These are phyloP conservation scores for Malachius bipustulatus DNA, from an alignment of 2,888 invertebrate genomes.

Conservation along the genomic window DNA sequence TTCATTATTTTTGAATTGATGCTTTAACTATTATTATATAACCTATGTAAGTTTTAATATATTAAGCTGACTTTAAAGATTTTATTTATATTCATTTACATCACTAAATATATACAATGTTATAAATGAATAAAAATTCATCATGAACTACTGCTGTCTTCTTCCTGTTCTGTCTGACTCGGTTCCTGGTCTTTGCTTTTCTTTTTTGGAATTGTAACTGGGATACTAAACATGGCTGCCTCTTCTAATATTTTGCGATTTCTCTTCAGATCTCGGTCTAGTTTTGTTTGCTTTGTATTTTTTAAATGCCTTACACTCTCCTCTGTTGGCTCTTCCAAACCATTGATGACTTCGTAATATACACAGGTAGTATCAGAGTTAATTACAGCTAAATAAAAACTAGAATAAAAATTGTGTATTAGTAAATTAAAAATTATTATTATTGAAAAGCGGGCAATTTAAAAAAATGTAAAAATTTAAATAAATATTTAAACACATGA, in stretches of 20 bases:
- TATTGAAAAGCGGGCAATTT: too few species aligned
- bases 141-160: background rate
- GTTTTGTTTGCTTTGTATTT: slow-evolving; percentile 24
- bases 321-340: slow-evolving; percentile 25
- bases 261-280: slow-evolving; percentile 27
- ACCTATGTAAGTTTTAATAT: slow-evolving; percentile 22
- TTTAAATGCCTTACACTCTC: slow-evolving; percentile 22
- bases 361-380: slow-evolving; percentile 38
- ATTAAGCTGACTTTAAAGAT: slow-evolving; percentile 20
- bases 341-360: slow-evolving; percentile 37
- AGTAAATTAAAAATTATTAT: too few species aligned
- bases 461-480: too few species aligned
- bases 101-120: slow-evolving; percentile 24
- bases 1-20: slow-evolving; percentile 24
- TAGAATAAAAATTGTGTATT: too few species aligned
- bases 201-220: slow-evolving; percentile 22
- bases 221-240: slow-evolving; percentile 26
- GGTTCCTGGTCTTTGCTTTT: too few species aligned
- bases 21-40: slow-evolving; percentile 24
- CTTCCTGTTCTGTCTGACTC: too few species aligned
- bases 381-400: slow-evolving; percentile 34
- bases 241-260: slow-evolving; percentile 25
- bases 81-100: slow-evolving; percentile 27
- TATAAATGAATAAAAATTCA: background rate
- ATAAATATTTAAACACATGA: too few species aligned